Evolutionary conservation across 2,888 invertebrate genomes (phyloP), one percentile per base, ranked within the genome.

Genomic region (Criorhina ranunculi): DNA sequence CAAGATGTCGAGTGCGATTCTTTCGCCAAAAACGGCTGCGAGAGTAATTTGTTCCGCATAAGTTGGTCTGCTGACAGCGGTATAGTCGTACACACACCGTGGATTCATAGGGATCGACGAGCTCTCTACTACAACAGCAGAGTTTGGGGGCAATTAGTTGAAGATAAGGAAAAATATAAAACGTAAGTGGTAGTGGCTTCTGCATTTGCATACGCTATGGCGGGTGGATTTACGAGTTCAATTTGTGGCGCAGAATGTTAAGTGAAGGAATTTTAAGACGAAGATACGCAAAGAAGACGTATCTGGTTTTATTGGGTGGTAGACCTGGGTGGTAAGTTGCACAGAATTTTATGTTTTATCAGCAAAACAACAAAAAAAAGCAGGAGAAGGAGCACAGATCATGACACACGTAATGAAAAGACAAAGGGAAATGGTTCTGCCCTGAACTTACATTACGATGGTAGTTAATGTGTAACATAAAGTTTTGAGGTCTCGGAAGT

Each of bases 41-140:
- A 64, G 73, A 70, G 81, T 82, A 77, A 82, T 82, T 85, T 85
- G 85, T 85, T 85, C 85, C 80, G 85, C 85, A 75, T 80, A 66
- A 80, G 80, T 85, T 85, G 69, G 59, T 35, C 40, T 53, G 80
- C 64, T 85, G 85, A 85, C 85, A 80, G 64, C 55, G 55, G n/a
- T 57, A 69, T 35, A 33, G 24, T 4, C 24, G 24, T 24, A 4
- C 24, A 24, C 4, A 4, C 4, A 35, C 17, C 51, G 55, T 24
- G 49, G 40, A 62, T n/a, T 57, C 73, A 49, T 69, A 67, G 51
- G 79, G 44, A 67, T 60, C 59, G 51, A 59, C 40, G 42, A 46
- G 46, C 17, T 46, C 17, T 46, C 46, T 9, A n/a, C 42, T 46
- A 11, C 9, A 12, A 12, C 12, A 37, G n/a, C 70, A 67, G 53